Conservation (phyloP, 2,113 vertebrate species). For the Hyperopisus bebe region DNA sequence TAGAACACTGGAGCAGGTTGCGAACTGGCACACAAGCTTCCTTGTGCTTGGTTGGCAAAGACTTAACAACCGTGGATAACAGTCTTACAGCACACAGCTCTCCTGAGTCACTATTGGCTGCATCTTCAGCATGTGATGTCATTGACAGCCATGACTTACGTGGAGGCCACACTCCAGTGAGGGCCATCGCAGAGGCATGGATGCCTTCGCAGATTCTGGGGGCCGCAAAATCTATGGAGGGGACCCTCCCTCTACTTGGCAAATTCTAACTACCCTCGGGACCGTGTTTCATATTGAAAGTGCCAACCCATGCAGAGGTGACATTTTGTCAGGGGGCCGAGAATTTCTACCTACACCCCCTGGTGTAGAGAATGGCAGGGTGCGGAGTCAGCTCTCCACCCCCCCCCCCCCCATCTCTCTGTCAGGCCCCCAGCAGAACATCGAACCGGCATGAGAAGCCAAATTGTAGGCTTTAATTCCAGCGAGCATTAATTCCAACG, state of each 20-base stretch:
- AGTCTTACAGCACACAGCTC: background rate
- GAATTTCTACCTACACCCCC: background rate
- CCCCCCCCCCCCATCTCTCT: background rate
- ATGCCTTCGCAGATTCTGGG: background rate
- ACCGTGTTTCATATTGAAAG: background rate
- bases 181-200: background rate
- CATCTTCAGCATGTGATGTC: background rate
- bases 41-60: background rate
- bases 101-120: background rate
- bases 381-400: background rate
- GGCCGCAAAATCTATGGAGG: background rate
- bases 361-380: background rate
- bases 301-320: background rate
- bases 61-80: background rate
- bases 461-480: background rate
- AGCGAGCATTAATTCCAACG: background rate
- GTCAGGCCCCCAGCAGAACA: background rate
- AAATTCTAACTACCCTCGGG: background rate
- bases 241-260: background rate
- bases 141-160: background rate
- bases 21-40: background rate
- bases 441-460: background rate
- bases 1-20: background rate
- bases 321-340: background rate
- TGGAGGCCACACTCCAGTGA: background rate